A percentile compares a stretch with the other conserved stretches of the same genome.
phyloP scores from a whole-genome alignment of 2,888 invertebrate genomes.

The Ramazzottius varieornatus region DNA sequence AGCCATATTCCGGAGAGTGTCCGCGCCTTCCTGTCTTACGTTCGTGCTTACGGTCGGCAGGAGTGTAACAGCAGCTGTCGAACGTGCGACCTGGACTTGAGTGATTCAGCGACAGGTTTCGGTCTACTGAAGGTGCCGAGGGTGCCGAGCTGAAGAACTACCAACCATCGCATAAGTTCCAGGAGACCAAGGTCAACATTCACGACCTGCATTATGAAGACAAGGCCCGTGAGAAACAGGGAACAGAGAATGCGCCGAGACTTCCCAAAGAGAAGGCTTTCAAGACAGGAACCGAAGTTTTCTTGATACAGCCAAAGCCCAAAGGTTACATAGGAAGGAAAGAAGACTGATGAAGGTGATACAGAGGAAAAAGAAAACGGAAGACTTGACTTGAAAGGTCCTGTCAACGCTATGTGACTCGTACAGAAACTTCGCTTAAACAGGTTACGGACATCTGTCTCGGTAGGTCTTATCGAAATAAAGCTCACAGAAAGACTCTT shows the following conservation, averaged over 20 bases:
- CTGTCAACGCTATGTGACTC: not conserved
- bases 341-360: not conserved
- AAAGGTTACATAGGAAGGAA: not conserved
- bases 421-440: not conserved
- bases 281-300: not conserved
- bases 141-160: slow-evolving; percentile 72
- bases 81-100: slow-evolving; percentile 57
- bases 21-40: slow-evolving; percentile 75
- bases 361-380: not conserved
- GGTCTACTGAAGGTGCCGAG: slow-evolving; percentile 66
- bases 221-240: not conserved
- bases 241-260: not conserved
- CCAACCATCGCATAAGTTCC: not conserved
- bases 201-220: not conserved
- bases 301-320: not conserved
- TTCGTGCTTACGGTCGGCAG: slow-evolving; percentile 76
- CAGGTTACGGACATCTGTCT: too few relatives aligned
- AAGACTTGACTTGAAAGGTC: not conserved
- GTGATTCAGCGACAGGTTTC: slow-evolving; percentile 54
- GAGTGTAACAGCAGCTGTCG: slow-evolving; percentile 67
- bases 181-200: not conserved
- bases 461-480: too few relatives aligned
- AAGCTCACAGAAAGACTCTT: too few relatives aligned
- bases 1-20: slow-evolving; percentile 53
- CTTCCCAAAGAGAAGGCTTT: not conserved